These are phyloP conservation scores for Himalopsyche phryganea DNA, from an alignment of 1,140 invertebrate genomes.

Conservation along the genomic window DNA sequence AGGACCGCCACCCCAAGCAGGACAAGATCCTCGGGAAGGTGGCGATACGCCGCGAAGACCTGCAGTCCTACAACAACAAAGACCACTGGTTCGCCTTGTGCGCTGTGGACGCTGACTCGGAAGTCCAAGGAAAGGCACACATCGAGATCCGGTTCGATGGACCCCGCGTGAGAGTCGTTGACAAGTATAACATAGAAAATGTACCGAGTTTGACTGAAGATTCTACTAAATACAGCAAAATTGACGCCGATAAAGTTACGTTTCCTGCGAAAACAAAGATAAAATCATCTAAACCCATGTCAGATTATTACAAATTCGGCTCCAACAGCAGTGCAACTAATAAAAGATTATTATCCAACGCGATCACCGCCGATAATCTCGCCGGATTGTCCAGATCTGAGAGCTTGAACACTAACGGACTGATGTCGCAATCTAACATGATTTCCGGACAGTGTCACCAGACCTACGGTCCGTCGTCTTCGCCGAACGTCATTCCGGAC, in stretches of 20 bases:
- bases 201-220: too few relatives aligned
- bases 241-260: conserved; percentile 26
- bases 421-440: not conserved
- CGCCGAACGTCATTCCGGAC: conserved; percentile 2
- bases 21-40: conserved; percentile 87
- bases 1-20: conserved; percentile 74
- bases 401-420: conserved; percentile 11
- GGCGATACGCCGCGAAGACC: conserved; percentile 79
- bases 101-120: conserved; percentile 80
- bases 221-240: conserved; percentile 39
- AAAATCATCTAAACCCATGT: conserved; percentile 13
- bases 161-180: not conserved
- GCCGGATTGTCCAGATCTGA: conserved; percentile 22
- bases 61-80: conserved; percentile 81
- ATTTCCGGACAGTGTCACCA: not conserved
- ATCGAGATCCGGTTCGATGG: conserved; percentile 62
- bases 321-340: conserved; percentile 49
- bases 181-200: too few relatives aligned
- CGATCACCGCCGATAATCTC: not conserved
- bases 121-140: conserved; percentile 82
- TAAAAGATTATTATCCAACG: conserved; percentile 39
- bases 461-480: conserved; percentile 18
- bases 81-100: conserved; percentile 89
- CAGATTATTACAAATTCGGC: conserved; percentile 49
- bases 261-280: too few relatives aligned